phyloP scores from a whole-genome alignment of 2,888 invertebrate genomes.

The Stenotaenia linearis region DNA sequence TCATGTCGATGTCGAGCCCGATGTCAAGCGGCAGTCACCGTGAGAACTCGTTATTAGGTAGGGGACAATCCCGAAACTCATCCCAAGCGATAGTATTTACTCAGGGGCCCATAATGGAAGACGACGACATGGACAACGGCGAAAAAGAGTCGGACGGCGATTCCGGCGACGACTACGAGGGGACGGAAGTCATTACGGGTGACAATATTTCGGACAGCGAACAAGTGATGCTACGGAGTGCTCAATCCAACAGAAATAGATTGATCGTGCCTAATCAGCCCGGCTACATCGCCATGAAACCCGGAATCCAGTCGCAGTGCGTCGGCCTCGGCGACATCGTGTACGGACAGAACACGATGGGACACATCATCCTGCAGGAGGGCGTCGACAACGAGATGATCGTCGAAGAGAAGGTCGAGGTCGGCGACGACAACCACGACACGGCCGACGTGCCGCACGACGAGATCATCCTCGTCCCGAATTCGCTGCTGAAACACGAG shows the following conservation, averaged over 20 bases:
- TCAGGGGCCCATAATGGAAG: conserved; percentile 29
- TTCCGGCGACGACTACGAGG: neutral
- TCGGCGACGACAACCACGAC: conserved; percentile 32
- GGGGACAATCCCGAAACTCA: neutral
- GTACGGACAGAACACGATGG: conserved; percentile 35
- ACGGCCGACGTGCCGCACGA: conserved; percentile 36
- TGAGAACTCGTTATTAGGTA: neutral
- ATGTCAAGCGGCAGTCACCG: neutral
- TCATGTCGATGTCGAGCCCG: neutral
- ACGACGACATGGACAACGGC: neutral
- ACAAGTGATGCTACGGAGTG: neutral
- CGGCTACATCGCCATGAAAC: conserved; percentile 37
- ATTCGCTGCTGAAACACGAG: conserved; percentile 39
- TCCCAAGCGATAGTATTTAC: neutral
- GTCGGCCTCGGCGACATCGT: conserved; percentile 37
- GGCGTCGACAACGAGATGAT: conserved; percentile 37
- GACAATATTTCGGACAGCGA: neutral
- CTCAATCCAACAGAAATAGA: neutral
- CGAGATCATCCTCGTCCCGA: conserved; percentile 39
- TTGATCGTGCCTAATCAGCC: conserved; percentile 28
- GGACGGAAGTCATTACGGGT: neutral
- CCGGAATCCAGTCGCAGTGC: neutral
- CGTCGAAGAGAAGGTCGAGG: conserved; percentile 38
- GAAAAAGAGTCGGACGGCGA: neutral
- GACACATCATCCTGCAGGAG: conserved; percentile 37